A percentile compares a stretch with the other conserved stretches of the same genome.
These are phyloP conservation scores for Motacilla alba DNA, from an alignment of 2,113 vertebrate genomes.

Conservation along the genomic window DNA sequence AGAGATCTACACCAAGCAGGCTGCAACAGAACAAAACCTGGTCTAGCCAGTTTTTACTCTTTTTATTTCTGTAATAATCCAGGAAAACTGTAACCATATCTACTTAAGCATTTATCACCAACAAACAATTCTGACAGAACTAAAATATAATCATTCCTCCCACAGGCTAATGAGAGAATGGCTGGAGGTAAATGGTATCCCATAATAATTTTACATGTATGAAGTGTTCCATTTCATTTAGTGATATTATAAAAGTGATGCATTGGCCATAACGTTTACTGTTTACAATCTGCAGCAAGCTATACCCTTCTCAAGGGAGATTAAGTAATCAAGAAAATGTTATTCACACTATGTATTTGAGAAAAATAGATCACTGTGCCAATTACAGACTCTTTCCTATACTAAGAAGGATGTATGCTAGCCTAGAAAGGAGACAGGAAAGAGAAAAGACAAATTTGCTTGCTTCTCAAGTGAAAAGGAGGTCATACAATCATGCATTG, in stretches of 20 bases:
- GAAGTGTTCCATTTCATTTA: conserved; percentile 49
- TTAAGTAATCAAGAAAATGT: conserved; percentile 28
- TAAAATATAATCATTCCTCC: conserved; percentile 29
- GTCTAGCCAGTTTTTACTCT: background rate
- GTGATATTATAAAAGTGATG: conserved; percentile 56
- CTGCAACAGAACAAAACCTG: background rate
- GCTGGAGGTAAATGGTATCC: conserved; percentile 16
- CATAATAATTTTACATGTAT: conserved; percentile 33
- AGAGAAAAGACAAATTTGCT: background rate
- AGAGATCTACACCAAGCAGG: fast-evolving
- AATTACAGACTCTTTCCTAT: background rate
- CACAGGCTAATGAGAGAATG: conserved; percentile 26
- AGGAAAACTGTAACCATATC: background rate
- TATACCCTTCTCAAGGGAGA: conserved; percentile 46
- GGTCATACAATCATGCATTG: background rate
- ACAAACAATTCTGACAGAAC: conserved; percentile 20
- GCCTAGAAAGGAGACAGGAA: background rate
- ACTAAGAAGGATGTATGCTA: background rate
- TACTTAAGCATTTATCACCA: conserved; percentile 15
- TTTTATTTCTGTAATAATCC: conserved; percentile 35
- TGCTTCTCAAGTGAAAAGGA: background rate
- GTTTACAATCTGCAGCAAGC: conserved; percentile 53
- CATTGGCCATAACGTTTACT: conserved; percentile 36
- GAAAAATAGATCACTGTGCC: background rate
- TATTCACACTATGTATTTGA: background rate